phyloP scores from a whole-genome alignment of 2,888 invertebrate species.

The Tiliacea citrago region DNA sequence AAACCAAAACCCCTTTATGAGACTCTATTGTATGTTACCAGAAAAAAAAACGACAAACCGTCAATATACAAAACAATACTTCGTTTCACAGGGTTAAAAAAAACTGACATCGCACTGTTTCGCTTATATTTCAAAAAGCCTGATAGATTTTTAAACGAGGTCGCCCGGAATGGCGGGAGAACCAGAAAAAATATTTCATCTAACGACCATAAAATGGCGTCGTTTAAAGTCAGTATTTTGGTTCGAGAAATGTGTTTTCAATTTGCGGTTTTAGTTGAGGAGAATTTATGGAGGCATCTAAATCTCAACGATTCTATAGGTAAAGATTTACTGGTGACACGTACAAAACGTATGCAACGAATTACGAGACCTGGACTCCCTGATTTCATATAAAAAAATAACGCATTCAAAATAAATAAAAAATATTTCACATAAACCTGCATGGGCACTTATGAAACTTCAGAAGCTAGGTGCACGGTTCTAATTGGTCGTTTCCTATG shows the following conservation, averaged over 20 bases:
- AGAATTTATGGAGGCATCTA: background rate
- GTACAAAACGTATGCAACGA: background rate
- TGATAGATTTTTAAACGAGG: constrained; percentile 69
- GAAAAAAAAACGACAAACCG: constrained; percentile 10
- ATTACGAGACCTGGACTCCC: background rate
- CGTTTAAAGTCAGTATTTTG: constrained; percentile 63
- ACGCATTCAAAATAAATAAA: too few relatives aligned
- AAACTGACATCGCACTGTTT: constrained; percentile 51
- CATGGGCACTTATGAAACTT: too few relatives aligned
- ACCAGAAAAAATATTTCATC: constrained; percentile 61
- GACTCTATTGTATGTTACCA: background rate
- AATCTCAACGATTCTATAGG: background rate
- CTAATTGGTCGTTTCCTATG: too few relatives aligned
- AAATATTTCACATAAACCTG: too few relatives aligned
- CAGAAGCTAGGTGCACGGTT: too few relatives aligned
- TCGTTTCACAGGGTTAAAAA: constrained; percentile 38
- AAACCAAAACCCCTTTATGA: background rate
- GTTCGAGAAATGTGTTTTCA: constrained; percentile 53
- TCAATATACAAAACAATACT: constrained; percentile 55
- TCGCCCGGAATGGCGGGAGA: constrained; percentile 56
- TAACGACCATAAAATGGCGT: constrained; percentile 66
- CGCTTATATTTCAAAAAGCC: constrained; percentile 63
- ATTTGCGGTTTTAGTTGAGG: constrained; percentile 26
- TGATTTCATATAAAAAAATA: background rate
- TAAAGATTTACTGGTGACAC: background rate